phyloP scores from a whole-genome alignment of 2,113 vertebrate genomes.

The Ciconia maguari region DNA sequence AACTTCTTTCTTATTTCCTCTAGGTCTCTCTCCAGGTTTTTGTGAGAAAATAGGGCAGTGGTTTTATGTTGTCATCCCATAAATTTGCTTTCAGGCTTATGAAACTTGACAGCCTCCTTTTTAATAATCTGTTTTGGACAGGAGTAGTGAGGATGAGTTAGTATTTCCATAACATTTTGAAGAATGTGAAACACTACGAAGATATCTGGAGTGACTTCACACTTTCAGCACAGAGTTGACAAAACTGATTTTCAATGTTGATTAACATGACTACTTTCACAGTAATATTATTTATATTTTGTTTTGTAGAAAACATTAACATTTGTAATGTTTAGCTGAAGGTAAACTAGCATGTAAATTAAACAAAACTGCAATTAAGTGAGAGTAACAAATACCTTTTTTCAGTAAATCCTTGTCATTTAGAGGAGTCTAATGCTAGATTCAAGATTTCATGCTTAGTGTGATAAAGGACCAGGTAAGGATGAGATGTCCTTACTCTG shows the following conservation, averaged over 20 bases:
- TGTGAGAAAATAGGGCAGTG: background rate
- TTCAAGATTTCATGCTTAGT: conserved; percentile 46
- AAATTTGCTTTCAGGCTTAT: background rate
- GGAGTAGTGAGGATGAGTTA: conserved; percentile 45
- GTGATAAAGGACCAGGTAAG: conserved; percentile 43
- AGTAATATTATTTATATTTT: background rate
- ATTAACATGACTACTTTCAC: background rate
- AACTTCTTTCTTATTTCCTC: background rate
- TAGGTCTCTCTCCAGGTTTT: background rate
- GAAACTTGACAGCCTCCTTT: conserved; percentile 38
- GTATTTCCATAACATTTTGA: background rate
- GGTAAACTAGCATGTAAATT: background rate
- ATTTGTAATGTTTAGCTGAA: conserved; percentile 28
- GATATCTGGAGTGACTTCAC: background rate
- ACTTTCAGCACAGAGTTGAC: background rate
- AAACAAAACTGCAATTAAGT: conserved; percentile 10
- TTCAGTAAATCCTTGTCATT: conserved; percentile 8
- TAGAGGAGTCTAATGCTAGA: conserved; percentile 30
- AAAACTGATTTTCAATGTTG: background rate
- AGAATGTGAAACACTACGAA: background rate
- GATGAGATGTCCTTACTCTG: conserved; percentile 51
- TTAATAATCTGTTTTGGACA: conserved; percentile 53
- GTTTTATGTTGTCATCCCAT: background rate
- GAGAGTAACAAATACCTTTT: conserved; percentile 24
- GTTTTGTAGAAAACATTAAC: conserved; percentile 16